Conservation (phyloP, 2,797 vertebrate genomes). For the Anguilla pacifica region DNA sequence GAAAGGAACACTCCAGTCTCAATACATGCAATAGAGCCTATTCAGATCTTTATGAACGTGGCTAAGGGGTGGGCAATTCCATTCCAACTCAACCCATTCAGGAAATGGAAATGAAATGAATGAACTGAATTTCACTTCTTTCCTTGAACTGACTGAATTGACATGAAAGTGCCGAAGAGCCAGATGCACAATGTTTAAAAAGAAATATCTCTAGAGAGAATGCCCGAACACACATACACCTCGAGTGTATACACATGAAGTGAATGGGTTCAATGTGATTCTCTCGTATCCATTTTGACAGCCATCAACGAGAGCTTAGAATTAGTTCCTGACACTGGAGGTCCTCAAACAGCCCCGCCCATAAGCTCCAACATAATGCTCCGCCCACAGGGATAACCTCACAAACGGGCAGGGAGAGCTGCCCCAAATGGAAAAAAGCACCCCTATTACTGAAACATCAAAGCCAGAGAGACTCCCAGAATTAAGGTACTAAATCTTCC, state of each 20-base stretch:
- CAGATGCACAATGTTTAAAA: too few relatives aligned
- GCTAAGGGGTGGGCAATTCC: not conserved
- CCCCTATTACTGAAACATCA: not conserved
- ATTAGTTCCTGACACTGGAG: not conserved
- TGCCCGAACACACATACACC: not conserved
- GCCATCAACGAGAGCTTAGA: not conserved
- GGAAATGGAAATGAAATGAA: not conserved
- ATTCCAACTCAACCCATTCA: not conserved
- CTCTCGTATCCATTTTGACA: not conserved
- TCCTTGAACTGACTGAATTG: not conserved
- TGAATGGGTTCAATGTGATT: not conserved
- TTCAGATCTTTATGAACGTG: not conserved
- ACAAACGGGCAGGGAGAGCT: not conserved
- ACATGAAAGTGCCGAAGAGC: not conserved
- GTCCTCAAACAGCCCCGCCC: not conserved
- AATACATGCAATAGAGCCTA: not conserved
- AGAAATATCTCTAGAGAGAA: not conserved
- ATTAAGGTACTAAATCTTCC: not conserved
- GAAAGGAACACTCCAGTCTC: not conserved
- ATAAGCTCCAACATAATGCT: not conserved
- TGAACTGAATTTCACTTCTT: not conserved
- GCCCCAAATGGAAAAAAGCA: not conserved
- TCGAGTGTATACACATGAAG: not conserved
- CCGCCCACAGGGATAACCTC: constrained; percentile 14
- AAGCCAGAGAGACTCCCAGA: not conserved